Percentiles rank a stretch among this genome's conserved stretches.
phyloP scores from a whole-genome alignment of 2,797 vertebrate genomes.

The Caiman crocodilus region DNA sequence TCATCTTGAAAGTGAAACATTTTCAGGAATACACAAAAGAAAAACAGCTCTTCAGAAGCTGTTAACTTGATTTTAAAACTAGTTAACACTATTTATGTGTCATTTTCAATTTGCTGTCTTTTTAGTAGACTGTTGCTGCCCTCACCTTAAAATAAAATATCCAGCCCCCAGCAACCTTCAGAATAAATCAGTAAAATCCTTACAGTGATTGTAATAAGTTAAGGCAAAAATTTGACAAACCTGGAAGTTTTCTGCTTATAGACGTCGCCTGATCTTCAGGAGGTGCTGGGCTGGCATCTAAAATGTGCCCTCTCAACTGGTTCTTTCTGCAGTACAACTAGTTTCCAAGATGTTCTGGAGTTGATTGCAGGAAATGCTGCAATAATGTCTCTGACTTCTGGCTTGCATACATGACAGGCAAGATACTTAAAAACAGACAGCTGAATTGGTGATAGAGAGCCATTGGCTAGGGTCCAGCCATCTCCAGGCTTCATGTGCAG shows the following conservation, averaged over 20 bases:
- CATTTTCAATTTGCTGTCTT: background rate
- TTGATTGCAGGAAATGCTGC: background rate
- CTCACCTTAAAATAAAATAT: background rate
- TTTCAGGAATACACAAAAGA: background rate
- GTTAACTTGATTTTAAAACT: conserved; percentile 5
- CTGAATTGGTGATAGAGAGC: background rate
- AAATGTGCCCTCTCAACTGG: background rate
- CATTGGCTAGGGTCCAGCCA: background rate
- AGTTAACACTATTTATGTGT: background rate
- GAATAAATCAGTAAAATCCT: conserved; percentile 48
- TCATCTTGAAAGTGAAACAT: background rate
- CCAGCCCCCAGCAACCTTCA: conserved; percentile 64
- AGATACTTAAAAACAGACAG: background rate
- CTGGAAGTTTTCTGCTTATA: background rate
- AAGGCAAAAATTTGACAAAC: conserved; percentile 50
- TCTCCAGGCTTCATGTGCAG: no score
- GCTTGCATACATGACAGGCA: background rate
- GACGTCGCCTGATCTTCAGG: background rate
- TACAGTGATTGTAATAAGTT: conserved; percentile 17
- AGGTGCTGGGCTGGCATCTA: background rate
- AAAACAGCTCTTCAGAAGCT: conserved; percentile 19
- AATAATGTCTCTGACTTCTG: background rate
- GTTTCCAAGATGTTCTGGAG: background rate
- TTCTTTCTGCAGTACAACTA: background rate
- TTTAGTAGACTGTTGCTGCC: background rate